Percentiles rank a stretch among this genome's conserved stretches.
Conservation (phyloP, 2,797 vertebrate genomes). For the Lacerta agilis region DNA sequence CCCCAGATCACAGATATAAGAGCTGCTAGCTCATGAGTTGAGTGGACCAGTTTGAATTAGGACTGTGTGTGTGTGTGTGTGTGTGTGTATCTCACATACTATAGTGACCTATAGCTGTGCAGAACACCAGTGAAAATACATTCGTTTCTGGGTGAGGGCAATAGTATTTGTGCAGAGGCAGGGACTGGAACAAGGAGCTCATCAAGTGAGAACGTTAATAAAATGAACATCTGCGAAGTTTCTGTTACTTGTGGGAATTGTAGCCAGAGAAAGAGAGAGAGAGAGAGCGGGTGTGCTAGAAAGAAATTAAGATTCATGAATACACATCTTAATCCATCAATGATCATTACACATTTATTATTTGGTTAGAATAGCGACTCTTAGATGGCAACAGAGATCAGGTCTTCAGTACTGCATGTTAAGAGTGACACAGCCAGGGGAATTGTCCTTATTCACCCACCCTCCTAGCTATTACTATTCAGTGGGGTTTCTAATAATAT, state of each 20-base stretch:
- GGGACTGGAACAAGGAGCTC: conserved; percentile 19
- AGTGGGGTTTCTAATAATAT: background rate
- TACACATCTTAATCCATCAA: conserved; percentile 37
- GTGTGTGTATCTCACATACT: background rate
- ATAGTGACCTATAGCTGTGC: too few relatives aligned
- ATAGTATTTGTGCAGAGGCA: conserved; percentile 7
- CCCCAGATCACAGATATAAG: background rate
- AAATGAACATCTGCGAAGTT: conserved; percentile 43
- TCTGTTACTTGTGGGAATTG: conserved; percentile 29
- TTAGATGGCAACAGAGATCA: background rate
- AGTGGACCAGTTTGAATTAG: background rate
- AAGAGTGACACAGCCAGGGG: background rate
- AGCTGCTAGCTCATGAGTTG: too few relatives aligned
- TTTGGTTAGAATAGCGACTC: background rate
- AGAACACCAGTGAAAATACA: fast-evolving
- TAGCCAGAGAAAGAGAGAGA: conserved; percentile 6
- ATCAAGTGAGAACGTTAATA: conserved; percentile 33
- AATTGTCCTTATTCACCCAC: background rate
- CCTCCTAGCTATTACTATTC: background rate
- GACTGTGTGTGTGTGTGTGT: background rate
- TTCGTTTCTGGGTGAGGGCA: background rate
- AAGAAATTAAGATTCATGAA: conserved; percentile 31
- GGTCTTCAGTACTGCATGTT: background rate
- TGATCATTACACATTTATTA: conserved; percentile 29
- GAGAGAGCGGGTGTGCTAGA: background rate